A percentile compares a stretch with the other conserved stretches of the same genome.
phyloP scores from a whole-genome alignment of 2,797 vertebrate genomes.

The Tapirus indicus region DNA sequence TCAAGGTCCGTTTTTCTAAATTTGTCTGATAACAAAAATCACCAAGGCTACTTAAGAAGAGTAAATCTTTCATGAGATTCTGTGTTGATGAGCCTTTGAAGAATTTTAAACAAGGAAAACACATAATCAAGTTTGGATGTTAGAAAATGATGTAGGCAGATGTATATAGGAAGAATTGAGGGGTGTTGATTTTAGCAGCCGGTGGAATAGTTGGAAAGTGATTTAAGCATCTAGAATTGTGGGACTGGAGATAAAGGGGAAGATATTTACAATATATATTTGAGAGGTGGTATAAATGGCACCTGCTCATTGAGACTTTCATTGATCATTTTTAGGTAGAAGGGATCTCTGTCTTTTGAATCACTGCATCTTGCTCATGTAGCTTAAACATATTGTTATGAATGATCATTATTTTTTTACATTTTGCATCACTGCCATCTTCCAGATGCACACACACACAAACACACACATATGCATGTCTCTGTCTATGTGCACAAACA shows the following conservation, averaged over 20 bases:
- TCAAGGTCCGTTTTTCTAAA: neutral
- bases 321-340: neutral
- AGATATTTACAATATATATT: neutral
- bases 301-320: neutral
- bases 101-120: neutral
- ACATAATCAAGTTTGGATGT: neutral
- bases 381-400: neutral
- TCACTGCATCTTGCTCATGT: neutral
- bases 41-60: neutral
- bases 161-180: neutral
- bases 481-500: too few species aligned
- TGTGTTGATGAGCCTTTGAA: neutral
- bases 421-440: neutral
- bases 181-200: neutral
- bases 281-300: neutral
- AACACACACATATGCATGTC: neutral
- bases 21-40: neutral
- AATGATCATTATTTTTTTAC: neutral
- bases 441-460: neutral
- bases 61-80: neutral
- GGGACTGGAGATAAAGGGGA: neutral
- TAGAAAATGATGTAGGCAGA: neutral
- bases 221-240: neutral
- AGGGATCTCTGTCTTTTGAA: neutral
- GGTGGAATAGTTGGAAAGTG: neutral